Percentiles rank a stretch among this genome's conserved stretches.
phyloP scores from a whole-genome alignment of 1,140 invertebrate genomes.

The Drosophila biarmipes region DNA sequence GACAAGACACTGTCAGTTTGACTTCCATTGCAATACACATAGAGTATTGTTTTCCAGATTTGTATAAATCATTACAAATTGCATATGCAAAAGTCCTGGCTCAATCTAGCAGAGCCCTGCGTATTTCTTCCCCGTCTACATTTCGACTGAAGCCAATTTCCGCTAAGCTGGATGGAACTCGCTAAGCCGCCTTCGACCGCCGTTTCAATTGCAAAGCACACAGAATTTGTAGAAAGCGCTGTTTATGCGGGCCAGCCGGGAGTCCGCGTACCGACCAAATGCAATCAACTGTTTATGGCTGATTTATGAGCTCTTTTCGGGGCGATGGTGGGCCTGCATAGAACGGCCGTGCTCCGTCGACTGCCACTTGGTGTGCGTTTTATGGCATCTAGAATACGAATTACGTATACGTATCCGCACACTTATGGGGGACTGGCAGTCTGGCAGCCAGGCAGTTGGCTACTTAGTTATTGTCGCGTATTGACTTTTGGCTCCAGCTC shows the following conservation, averaged over 20 bases:
- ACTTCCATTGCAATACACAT: not conserved
- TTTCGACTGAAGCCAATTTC: constrained; percentile 10
- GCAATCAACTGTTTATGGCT: constrained; percentile 70
- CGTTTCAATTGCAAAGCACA: constrained; percentile 13
- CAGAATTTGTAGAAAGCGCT: constrained; percentile 3
- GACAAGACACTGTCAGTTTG: too few relatives aligned
- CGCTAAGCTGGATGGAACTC: constrained; percentile 2
- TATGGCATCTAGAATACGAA: constrained; percentile 24
- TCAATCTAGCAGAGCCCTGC: not conserved
- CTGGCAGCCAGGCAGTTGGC: constrained; percentile 7
- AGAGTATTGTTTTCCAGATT: not conserved
- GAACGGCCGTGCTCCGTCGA: constrained; percentile 18
- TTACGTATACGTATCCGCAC: constrained; percentile 5
- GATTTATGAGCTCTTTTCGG: constrained; percentile 59
- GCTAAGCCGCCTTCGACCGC: constrained; percentile 17
- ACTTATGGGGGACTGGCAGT: not conserved
- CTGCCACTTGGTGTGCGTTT: constrained; percentile 54
- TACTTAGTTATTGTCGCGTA: constrained; percentile 57
- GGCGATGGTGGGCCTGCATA: constrained; percentile 34
- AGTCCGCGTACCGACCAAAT: constrained; percentile 31
- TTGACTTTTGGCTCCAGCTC: constrained; percentile 56
- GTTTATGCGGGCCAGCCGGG: not conserved
- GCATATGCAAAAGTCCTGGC: not conserved
- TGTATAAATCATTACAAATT: not conserved
- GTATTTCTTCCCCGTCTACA: not conserved